Conservation (phyloP, 2,797 vertebrate genomes). For the Amblyopsis hoosieri region DNA sequence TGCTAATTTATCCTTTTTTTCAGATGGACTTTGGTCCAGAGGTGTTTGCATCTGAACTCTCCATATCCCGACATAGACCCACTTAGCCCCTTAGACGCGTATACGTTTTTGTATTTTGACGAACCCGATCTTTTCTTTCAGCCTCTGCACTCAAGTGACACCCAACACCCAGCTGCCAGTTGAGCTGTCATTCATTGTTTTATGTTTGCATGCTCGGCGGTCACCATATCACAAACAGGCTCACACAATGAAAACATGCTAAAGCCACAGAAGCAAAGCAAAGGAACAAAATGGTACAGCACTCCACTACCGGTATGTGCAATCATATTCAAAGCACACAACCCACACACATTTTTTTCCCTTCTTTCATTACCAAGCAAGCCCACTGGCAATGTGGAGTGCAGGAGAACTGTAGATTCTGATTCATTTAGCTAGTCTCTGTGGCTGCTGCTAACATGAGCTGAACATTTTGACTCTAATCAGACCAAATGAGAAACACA, state of each 20-base stretch:
- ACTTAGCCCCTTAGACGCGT: no score
- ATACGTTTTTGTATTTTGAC: no score
- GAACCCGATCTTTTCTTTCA: no score
- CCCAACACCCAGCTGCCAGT: slow-evolving; percentile 56
- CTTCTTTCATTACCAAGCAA: slow-evolving; percentile 57
- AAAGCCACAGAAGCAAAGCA: slow-evolving; percentile 74
- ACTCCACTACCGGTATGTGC: slow-evolving; percentile 59
- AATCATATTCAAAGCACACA: slow-evolving; percentile 72
- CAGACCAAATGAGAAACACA: slow-evolving; percentile 72
- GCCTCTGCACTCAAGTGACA: slow-evolving; percentile 43
- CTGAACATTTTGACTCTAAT: slow-evolving; percentile 77
- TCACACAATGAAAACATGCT: slow-evolving; percentile 77
- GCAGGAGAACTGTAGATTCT: slow-evolving; percentile 69
- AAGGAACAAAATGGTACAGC: slow-evolving; percentile 46
- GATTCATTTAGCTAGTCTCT: slow-evolving; percentile 63
- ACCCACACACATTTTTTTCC: slow-evolving; percentile 47
- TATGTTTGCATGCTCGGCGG: slow-evolving; percentile 77
- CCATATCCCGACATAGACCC: no score
- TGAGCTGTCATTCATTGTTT: slow-evolving; percentile 58
- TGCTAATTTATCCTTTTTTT: no score
- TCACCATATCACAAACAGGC: slow-evolving; percentile 72
- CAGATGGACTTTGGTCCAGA: no score
- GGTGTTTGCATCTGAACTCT: no score
- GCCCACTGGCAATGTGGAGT: slow-evolving; percentile 52
- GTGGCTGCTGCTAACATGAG: slow-evolving; percentile 64